Evolutionary conservation across 2,797 vertebrate genomes (phyloP).

Genomic region (Ciconia nigra): DNA sequence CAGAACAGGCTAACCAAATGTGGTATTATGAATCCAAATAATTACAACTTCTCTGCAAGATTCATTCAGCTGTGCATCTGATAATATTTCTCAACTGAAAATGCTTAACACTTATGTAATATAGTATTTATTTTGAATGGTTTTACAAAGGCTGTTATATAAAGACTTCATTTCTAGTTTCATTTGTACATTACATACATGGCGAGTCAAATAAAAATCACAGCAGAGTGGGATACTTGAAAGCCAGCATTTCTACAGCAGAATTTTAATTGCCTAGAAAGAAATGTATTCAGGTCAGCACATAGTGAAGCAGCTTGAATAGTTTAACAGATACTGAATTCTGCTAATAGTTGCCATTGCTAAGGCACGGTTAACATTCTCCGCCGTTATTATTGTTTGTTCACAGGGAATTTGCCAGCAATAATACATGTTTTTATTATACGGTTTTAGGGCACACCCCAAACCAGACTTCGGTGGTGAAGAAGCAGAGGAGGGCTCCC

Average conservation of each 20-base stretch:
- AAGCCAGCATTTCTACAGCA: not conserved
- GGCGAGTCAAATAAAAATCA: not conserved
- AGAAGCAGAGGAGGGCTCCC: not conserved
- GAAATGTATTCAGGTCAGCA: not conserved
- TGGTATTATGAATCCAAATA: not conserved
- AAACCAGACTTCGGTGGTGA: not conserved
- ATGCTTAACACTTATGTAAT: not conserved
- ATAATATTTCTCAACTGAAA: not conserved
- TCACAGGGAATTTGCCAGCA: not conserved
- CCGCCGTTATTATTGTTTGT: not conserved
- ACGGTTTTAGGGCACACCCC: not conserved
- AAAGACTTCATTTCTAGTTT: not conserved
- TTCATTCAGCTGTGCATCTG: not conserved
- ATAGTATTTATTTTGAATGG: not conserved
- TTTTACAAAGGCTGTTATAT: not conserved
- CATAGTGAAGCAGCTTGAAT: not conserved
- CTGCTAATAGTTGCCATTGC: not conserved
- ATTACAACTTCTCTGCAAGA: not conserved
- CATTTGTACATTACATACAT: not conserved
- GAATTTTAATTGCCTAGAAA: constrained; percentile 4
- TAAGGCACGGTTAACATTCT: not conserved
- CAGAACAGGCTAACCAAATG: not conserved
- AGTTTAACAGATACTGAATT: not conserved
- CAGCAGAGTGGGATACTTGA: not conserved
- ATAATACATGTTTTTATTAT: not conserved